Percentiles rank a stretch among this genome's conserved stretches.
Evolutionary conservation across 2,888 invertebrate genomes (phyloP).

Genomic region (Linnaemya vulpina): DNA sequence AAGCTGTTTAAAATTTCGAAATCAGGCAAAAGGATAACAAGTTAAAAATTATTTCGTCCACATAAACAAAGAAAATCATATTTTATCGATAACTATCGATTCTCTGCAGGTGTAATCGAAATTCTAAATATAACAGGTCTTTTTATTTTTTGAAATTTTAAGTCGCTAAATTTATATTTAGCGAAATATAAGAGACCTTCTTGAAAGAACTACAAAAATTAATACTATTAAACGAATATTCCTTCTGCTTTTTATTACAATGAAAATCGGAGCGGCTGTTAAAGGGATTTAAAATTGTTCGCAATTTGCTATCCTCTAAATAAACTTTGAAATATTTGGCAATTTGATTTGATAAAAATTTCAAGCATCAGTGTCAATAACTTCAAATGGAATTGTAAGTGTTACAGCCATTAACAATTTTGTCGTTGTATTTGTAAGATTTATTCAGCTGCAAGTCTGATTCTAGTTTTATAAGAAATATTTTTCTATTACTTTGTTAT

Average conservation of each 20-base stretch:
- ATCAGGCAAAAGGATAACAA: no score
- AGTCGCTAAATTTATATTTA: no score
- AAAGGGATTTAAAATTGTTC: background rate
- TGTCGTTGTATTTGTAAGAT: background rate
- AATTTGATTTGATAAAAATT: constrained; percentile 19
- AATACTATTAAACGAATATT: background rate
- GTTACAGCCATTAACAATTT: background rate
- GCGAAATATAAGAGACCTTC: no score
- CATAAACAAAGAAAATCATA: no score
- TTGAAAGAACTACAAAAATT: background rate
- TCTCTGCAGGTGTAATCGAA: no score
- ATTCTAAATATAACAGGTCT: no score
- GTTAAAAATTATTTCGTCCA: no score
- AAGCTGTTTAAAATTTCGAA: no score
- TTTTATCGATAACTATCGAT: no score
- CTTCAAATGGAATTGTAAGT: constrained; percentile 38
- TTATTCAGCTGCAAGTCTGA: constrained; percentile 9
- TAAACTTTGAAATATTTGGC: background rate
- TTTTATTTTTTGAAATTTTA: no score
- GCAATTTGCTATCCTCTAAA: background rate
- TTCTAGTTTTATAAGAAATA: constrained; percentile 1
- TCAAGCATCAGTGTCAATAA: constrained; percentile 68
- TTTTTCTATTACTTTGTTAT: background rate
- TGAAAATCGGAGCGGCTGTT: background rate
- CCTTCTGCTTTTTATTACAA: background rate